A percentile compares a stretch with the other conserved stretches of the same genome.
Evolutionary conservation across 2,797 vertebrate genomes (phyloP).

Genomic region (Pipistrellus nathusii): DNA sequence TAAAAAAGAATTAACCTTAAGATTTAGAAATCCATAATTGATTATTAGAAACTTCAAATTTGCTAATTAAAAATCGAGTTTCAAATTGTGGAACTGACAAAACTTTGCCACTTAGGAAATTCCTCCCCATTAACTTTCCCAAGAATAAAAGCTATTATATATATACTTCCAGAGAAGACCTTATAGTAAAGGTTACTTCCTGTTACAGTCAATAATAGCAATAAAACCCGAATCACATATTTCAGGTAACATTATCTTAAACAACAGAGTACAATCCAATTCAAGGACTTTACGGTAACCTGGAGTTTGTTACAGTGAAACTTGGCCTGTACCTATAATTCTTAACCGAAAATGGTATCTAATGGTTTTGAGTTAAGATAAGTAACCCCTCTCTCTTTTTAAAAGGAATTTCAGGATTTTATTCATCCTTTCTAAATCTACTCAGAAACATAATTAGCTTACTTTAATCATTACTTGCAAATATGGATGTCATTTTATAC

Average conservation of each 20-base stretch:
- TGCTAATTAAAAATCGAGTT: constrained; percentile 42
- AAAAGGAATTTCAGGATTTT: constrained; percentile 54
- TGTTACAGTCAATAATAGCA: not conserved
- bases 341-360: not conserved
- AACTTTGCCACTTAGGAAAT: constrained; percentile 27
- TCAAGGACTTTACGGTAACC: constrained; percentile 1
- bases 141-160: not conserved
- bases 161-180: not conserved
- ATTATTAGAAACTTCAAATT: constrained; percentile 30
- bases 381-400: not conserved
- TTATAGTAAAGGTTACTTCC: not conserved
- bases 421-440: not conserved
- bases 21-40: not conserved
- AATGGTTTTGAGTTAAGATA: not conserved
- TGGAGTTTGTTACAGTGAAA: constrained; percentile 1
- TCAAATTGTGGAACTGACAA: constrained; percentile 18
- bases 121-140: not conserved
- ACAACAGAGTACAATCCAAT: not conserved
- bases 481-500: not conserved
- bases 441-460: not conserved
- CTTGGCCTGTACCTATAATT: not conserved
- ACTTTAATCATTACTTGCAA: not conserved
- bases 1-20: constrained; percentile 11
- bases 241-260: not conserved
- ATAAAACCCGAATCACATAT: not conserved